A percentile compares a stretch with the other conserved stretches of the same genome.
phyloP scores from a whole-genome alignment of 1,140 invertebrate species.

The Notospermus geniculatus region DNA sequence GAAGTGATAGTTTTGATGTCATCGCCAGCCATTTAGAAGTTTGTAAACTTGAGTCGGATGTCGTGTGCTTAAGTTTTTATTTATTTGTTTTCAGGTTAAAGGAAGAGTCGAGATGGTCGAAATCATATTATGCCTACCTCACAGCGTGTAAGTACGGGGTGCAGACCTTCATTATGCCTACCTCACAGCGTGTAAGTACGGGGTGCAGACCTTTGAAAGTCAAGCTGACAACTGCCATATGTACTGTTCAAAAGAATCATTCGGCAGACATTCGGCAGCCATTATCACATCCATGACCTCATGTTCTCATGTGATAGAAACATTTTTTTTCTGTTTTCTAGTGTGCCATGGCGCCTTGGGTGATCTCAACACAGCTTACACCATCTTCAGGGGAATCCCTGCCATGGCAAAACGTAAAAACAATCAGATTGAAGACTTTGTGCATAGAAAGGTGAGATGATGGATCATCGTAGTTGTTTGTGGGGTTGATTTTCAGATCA shows the following conservation, averaged over 20 bases:
- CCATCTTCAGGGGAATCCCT: constrained; percentile 55
- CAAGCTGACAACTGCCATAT: too few relatives aligned
- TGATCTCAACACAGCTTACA: constrained; percentile 51
- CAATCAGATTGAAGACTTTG: constrained; percentile 57
- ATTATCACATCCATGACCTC: too few relatives aligned
- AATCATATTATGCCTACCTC: constrained; percentile 70
- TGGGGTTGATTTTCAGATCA: neutral
- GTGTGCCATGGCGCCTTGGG: constrained; percentile 62
- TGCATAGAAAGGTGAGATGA: constrained; percentile 40
- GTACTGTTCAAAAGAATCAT: too few relatives aligned
- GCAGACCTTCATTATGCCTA: constrained; percentile 64
- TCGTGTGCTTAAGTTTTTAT: too few relatives aligned
- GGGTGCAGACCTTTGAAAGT: too few relatives aligned
- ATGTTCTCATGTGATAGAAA: too few relatives aligned
- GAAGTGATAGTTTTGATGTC: too few relatives aligned
- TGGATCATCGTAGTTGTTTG: neutral
- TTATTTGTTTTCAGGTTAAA: constrained; percentile 54
- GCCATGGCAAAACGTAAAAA: constrained; percentile 53
- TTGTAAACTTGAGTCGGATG: too few relatives aligned
- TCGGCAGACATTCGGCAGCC: too few relatives aligned
- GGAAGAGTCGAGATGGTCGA: constrained; percentile 68
- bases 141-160: constrained; percentile 58
- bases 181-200: constrained; percentile 61
- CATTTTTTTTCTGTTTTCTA: constrained; percentile 31
- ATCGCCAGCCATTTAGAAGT: too few relatives aligned